Conservation (phyloP, 2,797 vertebrate species). For the Myotis vivesi region DNA sequence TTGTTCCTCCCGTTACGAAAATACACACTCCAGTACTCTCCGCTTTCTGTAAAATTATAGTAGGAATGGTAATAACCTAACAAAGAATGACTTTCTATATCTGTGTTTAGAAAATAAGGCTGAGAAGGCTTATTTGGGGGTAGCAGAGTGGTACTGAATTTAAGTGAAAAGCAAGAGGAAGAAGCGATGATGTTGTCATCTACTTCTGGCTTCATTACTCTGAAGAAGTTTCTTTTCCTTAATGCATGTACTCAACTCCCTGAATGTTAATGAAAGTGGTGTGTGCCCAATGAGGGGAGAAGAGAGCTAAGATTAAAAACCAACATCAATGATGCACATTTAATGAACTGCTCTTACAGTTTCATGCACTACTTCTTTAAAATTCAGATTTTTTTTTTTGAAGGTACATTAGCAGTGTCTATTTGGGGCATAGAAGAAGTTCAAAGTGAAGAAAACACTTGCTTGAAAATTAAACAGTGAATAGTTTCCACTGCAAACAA, state of each 20-base stretch:
- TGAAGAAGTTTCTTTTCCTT: slow-evolving; percentile 34
- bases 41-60: neutral
- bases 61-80: neutral
- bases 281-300: slow-evolving; percentile 60
- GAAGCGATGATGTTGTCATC: neutral
- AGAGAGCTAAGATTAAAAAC: slow-evolving; percentile 56
- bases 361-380: slow-evolving; percentile 33
- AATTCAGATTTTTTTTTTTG: slow-evolving; percentile 4
- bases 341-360: slow-evolving; percentile 29
- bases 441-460: neutral
- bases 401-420: neutral
- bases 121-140: neutral
- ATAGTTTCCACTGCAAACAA: neutral
- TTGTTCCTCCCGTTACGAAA: neutral
- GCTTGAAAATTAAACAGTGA: neutral
- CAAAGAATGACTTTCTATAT: neutral
- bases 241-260: neutral
- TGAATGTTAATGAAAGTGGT: slow-evolving; percentile 49
- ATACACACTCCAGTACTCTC: neutral
- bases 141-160: neutral
- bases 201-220: slow-evolving; percentile 39
- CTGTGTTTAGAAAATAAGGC: neutral
- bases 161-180: neutral
- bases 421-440: neutral
- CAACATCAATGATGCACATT: slow-evolving; percentile 15